A percentile compares a stretch with the other conserved stretches of the same genome.
These are phyloP conservation scores for Pachyramphus minor DNA, from an alignment of 2,113 vertebrate species.

Conservation along the genomic window DNA sequence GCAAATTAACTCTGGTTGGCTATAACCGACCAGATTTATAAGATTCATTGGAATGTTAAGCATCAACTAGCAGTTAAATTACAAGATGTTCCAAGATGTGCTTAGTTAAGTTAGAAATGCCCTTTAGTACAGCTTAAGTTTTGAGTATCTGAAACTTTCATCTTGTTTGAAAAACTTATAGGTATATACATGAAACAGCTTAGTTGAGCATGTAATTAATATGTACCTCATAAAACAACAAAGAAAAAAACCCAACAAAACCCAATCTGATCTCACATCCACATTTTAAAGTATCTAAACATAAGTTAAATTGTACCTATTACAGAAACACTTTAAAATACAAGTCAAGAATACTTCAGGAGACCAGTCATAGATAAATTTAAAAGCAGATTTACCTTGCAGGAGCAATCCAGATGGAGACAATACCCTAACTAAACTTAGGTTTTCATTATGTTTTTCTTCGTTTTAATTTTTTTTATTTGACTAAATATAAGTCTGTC, in stretches of 20 bases:
- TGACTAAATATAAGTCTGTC: neutral
- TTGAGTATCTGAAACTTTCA: neutral
- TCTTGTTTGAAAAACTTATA: neutral
- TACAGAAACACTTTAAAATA: neutral
- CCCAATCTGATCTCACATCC: neutral
- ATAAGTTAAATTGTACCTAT: neutral
- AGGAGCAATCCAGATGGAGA: neutral
- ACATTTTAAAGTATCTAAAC: neutral
- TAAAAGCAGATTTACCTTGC: neutral
- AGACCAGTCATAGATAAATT: neutral
- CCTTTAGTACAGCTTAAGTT: neutral
- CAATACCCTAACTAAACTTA: neutral
- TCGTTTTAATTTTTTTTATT: neutral
- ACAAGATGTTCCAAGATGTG: neutral
- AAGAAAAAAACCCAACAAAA: neutral
- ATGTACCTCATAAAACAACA: neutral
- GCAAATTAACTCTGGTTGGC: neutral
- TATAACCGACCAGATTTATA: constrained; percentile 28
- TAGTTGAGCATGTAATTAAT: neutral
- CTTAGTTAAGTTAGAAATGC: neutral
- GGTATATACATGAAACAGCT: neutral
- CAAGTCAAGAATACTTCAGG: neutral
- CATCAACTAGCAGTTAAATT: neutral
- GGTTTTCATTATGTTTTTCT: neutral
- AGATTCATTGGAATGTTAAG: neutral